Evolutionary conservation across 2,797 vertebrate species (phyloP), one percentile per base, ranked within the genome.

Genomic region (Micrastur ruficollis): DNA sequence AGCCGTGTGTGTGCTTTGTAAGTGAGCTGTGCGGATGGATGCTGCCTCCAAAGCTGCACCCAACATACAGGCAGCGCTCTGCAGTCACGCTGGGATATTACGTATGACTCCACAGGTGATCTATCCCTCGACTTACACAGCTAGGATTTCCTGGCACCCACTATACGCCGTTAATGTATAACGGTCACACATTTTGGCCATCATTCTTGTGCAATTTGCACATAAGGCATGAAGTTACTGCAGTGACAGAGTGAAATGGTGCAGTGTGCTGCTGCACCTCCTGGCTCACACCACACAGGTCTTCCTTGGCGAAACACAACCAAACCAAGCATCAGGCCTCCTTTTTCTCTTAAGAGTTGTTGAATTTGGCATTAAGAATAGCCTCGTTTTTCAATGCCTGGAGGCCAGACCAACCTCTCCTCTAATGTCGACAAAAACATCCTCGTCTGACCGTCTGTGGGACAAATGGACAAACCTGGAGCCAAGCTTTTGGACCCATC

Each of bases 21-120:
- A 23, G 36, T 1, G 29, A 40, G 34, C 29, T 18, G 9, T 2
- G 42, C 2, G 27, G 29, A 6, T 3, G 9, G 9, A n/a, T 6
- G 34, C 46, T 31, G 25, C 31, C 55, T 11, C 44, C 53, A 42
- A 9, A 14, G 53, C 36, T 15, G 25, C 31, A 16, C 31, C 61
- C 38, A 34, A 2, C 38, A 4, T 3, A 9, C 11, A 12, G n/a
- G 31, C 52, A 40, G 73, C 1, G 29, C 34, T 40, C 16, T 1
- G 49, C 38, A 9, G 32, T 3, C 49, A 25, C 2, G 1, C 25
- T 8, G 31, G 25, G 66, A 25, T 4, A 8, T 12, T 5, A 2
- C 0, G 12, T 3, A 14, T 1, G 14, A 17, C 44, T 34, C 46
- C 13, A 2, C 1, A 59, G 36, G 19, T 3, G 46, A 25, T 12